Conservation (phyloP, 2,888 invertebrate genomes). For the Keiferia lycopersicella region DNA sequence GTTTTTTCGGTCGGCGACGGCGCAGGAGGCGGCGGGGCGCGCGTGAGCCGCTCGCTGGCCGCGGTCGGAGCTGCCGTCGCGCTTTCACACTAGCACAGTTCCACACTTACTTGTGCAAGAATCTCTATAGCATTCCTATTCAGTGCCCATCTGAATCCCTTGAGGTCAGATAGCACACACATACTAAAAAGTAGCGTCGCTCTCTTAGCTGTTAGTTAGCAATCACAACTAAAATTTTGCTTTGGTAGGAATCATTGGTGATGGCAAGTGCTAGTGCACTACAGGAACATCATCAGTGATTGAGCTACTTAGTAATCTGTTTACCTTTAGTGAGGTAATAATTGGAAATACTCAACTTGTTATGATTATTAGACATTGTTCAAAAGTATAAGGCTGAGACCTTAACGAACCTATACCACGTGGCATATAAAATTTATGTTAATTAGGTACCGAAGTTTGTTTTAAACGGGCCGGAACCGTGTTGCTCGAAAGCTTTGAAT, state of each 20-base stretch:
- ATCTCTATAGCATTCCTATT: slow-evolving; percentile 56
- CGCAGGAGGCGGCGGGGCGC: slow-evolving; percentile 78
- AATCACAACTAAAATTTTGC: not conserved
- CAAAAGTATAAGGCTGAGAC: slow-evolving; percentile 31
- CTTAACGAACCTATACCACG: slow-evolving; percentile 37
- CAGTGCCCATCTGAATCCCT: slow-evolving; percentile 33
- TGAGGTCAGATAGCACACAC: slow-evolving; percentile 41
- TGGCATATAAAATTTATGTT: slow-evolving; percentile 61
- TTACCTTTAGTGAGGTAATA: slow-evolving; percentile 45
- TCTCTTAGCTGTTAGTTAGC: slow-evolving; percentile 47
- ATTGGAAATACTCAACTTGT: slow-evolving; percentile 60
- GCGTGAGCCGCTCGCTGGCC: slow-evolving; percentile 73
- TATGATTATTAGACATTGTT: slow-evolving; percentile 36
- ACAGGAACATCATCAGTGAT: not conserved
- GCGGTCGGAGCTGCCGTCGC: slow-evolving; percentile 77
- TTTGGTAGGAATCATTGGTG: not conserved
- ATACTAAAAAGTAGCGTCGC: slow-evolving; percentile 53
- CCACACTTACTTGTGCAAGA: slow-evolving; percentile 69
- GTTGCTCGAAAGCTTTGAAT: too few relatives aligned
- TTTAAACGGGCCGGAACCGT: too few relatives aligned
- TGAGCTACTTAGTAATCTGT: slow-evolving; percentile 33
- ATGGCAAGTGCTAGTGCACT: not conserved
- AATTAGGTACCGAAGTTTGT: slow-evolving; percentile 75
- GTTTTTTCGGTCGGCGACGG: slow-evolving; percentile 81
- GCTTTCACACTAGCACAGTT: slow-evolving; percentile 77